A percentile compares a stretch with the other conserved stretches of the same genome.
Conservation (phyloP, 2,888 invertebrate genomes). For the Fragum fragum region DNA sequence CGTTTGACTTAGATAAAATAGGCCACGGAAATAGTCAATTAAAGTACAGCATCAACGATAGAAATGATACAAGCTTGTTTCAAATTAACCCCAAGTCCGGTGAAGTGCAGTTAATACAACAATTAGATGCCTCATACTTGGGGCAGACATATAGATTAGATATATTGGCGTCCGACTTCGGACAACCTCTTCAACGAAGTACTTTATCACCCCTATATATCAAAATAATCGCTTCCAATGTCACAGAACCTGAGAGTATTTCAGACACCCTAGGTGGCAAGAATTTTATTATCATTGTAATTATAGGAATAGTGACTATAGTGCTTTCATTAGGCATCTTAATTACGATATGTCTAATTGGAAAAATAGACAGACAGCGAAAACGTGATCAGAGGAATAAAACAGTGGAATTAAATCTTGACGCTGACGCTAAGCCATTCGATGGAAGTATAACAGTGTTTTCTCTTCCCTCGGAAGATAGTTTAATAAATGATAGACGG, state of each 20-base stretch:
- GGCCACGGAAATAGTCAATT: conserved; percentile 77
- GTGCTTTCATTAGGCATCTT: conserved; percentile 71
- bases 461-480: conserved; percentile 66
- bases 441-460: conserved; percentile 69
- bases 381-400: conserved; percentile 49
- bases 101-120: conserved; percentile 69
- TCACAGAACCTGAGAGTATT: conserved; percentile 35
- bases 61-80: conserved; percentile 82
- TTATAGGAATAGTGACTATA: conserved; percentile 68
- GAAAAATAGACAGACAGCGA: conserved; percentile 56
- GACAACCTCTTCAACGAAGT: conserved; percentile 55
- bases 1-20: conserved; percentile 77
- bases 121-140: conserved; percentile 45
- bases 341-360: conserved; percentile 67
- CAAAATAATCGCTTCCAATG: conserved; percentile 47
- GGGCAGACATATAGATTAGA: conserved; percentile 52
- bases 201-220: conserved; percentile 49
- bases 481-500: conserved; percentile 60
- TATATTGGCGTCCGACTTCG: conserved; percentile 63
- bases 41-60: conserved; percentile 71
- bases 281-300: conserved; percentile 70
- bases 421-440: conserved; percentile 50
- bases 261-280: conserved; percentile 59
- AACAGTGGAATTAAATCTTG: conserved; percentile 40
- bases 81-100: conserved; percentile 74